Percentiles rank a stretch among this genome's conserved stretches.
These are phyloP conservation scores for Pteropus rufus DNA, from an alignment of 2,797 vertebrate genomes.

Conservation along the genomic window DNA sequence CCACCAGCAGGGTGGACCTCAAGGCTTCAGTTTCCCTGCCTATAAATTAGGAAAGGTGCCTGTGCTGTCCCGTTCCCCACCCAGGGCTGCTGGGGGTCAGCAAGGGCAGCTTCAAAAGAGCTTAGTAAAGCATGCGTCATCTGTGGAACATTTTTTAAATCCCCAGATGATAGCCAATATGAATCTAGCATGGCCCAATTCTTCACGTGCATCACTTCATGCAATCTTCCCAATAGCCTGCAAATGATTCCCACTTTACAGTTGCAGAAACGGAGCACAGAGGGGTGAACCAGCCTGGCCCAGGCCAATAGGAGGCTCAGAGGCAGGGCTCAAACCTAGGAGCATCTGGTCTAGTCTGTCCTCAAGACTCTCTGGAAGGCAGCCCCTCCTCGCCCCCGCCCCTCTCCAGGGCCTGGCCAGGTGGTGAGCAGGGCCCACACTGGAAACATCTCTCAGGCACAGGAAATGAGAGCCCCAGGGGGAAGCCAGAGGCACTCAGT, in stretches of 20 bases:
- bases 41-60: not conserved
- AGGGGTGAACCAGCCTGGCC: too few species aligned
- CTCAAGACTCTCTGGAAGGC: not conserved
- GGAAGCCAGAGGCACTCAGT: not conserved
- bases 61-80: fast-evolving
- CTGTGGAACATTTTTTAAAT: not conserved
- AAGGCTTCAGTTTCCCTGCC: not conserved
- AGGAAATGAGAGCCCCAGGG: not conserved
- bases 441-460: not conserved
- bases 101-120: not conserved
- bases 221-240: not conserved
- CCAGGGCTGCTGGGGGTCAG: not conserved
- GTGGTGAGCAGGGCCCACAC: not conserved
- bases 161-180: fast-evolving
- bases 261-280: not conserved
- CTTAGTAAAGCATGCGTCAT: not conserved
- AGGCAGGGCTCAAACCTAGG: not conserved
- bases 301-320: not conserved
- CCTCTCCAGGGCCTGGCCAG: not conserved
- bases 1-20: not conserved
- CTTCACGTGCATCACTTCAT: fast-evolving
- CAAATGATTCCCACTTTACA: not conserved
- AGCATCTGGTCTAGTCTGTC: not conserved
- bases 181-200: fast-evolving
- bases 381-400: not conserved